Percentiles rank a stretch among this genome's conserved stretches.
These are phyloP conservation scores for Choloepus hoffmanni DNA, from an alignment of 2,113 vertebrate genomes.

Conservation along the genomic window DNA sequence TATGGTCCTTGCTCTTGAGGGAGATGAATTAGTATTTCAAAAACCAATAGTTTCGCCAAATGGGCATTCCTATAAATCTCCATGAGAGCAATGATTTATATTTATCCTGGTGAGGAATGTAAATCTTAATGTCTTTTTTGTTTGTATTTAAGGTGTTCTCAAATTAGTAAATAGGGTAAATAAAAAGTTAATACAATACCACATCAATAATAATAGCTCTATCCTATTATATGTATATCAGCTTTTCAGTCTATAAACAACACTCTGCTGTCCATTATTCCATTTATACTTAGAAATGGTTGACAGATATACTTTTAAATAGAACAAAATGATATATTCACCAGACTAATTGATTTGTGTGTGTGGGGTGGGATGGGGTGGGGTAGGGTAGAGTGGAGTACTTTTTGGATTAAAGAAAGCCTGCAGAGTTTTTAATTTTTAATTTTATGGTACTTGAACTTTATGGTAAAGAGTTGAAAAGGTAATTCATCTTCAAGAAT, in stretches of 20 bases:
- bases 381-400: neutral
- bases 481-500: neutral
- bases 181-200: neutral
- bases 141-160: neutral
- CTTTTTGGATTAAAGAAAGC: neutral
- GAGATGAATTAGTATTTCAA: slow-evolving; percentile 16
- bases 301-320: neutral
- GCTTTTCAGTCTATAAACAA: neutral
- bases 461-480: slow-evolving; percentile 25
- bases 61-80: neutral
- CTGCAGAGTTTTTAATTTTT: neutral
- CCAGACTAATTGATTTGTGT: neutral
- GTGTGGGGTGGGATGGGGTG: neutral
- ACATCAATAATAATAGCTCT: slow-evolving; percentile 2
- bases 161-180: neutral
- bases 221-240: neutral
- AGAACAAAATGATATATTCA: neutral
- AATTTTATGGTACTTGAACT: slow-evolving; percentile 12
- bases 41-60: slow-evolving; percentile 37
- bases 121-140: neutral
- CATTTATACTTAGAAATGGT: neutral
- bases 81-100: neutral
- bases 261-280: neutral
- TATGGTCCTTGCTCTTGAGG: neutral
- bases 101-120: neutral